Evolutionary conservation across 2,113 vertebrate genomes (phyloP).

Genomic region (Theropithecus gelada): DNA sequence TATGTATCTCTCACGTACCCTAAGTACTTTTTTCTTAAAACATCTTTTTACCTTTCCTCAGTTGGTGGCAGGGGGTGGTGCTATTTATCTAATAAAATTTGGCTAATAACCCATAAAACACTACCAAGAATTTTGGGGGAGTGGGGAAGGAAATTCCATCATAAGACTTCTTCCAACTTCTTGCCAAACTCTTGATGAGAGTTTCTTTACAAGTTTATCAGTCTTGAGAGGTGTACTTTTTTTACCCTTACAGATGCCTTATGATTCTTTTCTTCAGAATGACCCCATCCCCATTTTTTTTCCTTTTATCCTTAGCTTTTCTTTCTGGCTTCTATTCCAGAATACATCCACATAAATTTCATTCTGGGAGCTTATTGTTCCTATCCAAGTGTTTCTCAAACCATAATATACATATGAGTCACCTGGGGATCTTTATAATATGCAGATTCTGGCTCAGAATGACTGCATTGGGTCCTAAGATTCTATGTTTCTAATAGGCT

Average conservation of each 20-base stretch:
- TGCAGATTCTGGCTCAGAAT: background rate
- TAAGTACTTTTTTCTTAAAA: background rate
- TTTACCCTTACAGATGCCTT: background rate
- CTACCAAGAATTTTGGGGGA: background rate
- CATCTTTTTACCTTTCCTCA: background rate
- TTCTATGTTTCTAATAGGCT: background rate
- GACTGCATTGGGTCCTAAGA: background rate
- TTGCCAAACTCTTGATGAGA: background rate
- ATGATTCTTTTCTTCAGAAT: background rate
- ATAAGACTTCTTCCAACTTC: background rate
- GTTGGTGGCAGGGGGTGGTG: background rate
- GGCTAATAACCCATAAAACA: background rate
- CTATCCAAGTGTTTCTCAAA: background rate
- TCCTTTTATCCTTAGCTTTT: background rate
- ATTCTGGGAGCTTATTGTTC: background rate
- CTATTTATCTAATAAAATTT: background rate
- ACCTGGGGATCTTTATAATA: background rate
- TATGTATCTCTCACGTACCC: background rate
- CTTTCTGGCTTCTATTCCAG: background rate
- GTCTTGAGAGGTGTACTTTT: background rate
- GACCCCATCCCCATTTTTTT: background rate
- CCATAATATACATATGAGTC: background rate
- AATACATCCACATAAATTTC: background rate
- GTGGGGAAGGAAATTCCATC: background rate
- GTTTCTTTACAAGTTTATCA: background rate